Percentiles rank a stretch among this genome's conserved stretches.
Conservation (phyloP, 2,888 invertebrate species). For the Lypha dubia region DNA sequence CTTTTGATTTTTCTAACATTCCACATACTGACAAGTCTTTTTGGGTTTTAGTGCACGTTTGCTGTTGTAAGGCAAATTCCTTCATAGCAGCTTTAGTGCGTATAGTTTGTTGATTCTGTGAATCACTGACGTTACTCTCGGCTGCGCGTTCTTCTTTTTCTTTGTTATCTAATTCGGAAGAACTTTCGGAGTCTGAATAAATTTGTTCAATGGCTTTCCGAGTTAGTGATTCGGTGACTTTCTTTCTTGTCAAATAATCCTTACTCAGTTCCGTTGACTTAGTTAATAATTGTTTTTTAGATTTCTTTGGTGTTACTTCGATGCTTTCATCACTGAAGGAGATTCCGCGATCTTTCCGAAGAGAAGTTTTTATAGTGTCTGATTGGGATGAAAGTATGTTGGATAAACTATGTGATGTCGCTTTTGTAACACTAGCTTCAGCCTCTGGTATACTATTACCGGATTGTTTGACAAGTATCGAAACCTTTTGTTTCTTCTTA, state of each 20-base stretch:
- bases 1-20: conserved; percentile 47
- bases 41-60: conserved; percentile 75
- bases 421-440: conserved; percentile 53
- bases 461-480: conserved; percentile 75
- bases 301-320: conserved; percentile 87
- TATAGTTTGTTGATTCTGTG: conserved; percentile 87
- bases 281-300: conserved; percentile 43
- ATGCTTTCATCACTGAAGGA: conserved; percentile 94
- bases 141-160: conserved; percentile 83
- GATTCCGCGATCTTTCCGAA: conserved; percentile 84
- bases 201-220: conserved; percentile 88
- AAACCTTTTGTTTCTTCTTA: conserved; percentile 66
- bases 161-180: conserved; percentile 72
- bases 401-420: conserved; percentile 55
- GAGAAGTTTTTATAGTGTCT: conserved; percentile 87
- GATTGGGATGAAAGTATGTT: conserved; percentile 84
- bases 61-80: conserved; percentile 87
- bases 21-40: conserved; percentile 55
- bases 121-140: conserved; percentile 88
- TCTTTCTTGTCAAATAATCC: conserved; percentile 41
- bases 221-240: conserved; percentile 47
- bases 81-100: conserved; percentile 94
- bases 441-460: conserved; percentile 42
- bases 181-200: conserved; percentile 90
- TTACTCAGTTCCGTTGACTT: conserved; percentile 50